Evolutionary conservation across 2,113 vertebrate species (phyloP), one percentile per base, ranked within the genome.

Genomic region (Peromyscus leucopus): DNA sequence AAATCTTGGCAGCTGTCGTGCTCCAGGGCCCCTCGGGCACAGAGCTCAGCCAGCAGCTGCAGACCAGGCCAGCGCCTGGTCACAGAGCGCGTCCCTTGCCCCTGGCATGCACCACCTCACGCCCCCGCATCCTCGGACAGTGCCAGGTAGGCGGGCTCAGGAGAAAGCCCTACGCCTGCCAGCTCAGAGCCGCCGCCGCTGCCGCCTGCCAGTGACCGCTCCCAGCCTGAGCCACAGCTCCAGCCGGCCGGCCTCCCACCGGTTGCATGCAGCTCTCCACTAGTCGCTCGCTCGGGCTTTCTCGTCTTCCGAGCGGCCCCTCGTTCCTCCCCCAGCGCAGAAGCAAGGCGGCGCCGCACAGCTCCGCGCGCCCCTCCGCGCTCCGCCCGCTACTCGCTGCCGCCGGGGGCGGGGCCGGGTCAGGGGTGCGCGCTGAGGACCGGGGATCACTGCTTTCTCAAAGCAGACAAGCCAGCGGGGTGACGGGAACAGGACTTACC

Each of bases 41-140:
- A 99, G 97, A 99, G 99, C 98, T 99, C 99, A 97, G 99, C 99
- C 98, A 99, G 98, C 98, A 99, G 99, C 98, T 99, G 99, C 98
- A 99, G 99, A 48, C 46, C 6, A 48, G 46, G 46, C 46, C 97
- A 85, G 99, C 98, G 99, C 99, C 99, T 99, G 99, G 99, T 99
- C 99, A 99, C 99, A 99, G 98, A 99, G 99, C 99, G 99, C 99
- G 99, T 99, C 99, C 99, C 98, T 99, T 99, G 99, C 99, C 99
- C 99, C 99, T 99, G 99, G 99, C 99, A 99, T 99, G 98, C 99
- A 99, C 98, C 99, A 99, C 98, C 46, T 6, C 46, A 48, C 7
- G 46, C 46, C 46, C 99, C 99, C 99, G 99, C 99, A 99, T 99
- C 99, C 99, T 99, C 99, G 99, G 96, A 97, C 98, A 98, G 98